Evolutionary conservation across 2,113 vertebrate genomes (phyloP), one percentile per base, ranked within the genome.

Genomic region (Chamaetylas fuelleborni): DNA sequence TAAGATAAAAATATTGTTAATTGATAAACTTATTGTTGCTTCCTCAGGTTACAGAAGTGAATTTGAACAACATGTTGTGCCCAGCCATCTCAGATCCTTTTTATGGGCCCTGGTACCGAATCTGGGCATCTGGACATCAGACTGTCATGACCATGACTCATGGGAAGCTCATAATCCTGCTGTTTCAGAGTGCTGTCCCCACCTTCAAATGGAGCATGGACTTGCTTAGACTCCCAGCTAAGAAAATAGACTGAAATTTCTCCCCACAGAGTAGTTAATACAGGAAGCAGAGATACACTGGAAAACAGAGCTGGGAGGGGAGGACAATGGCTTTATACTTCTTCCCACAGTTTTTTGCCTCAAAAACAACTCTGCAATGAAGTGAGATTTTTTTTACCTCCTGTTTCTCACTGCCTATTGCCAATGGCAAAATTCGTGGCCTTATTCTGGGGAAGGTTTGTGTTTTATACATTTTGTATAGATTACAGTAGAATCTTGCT

Each of bases 51-150:
- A 99, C 99, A 1, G 98, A 99, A 97, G 99, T 99, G 96, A 99
- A 99, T 97, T 97, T 99, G 97, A 99, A 99, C 98, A 99, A 99
- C 98, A 99, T 99, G 99, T 97, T 99, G 95, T 99, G 99, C 94
- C 99, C 99, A 45, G 99, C 99, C 4, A 97, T 99, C 97, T 99
- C 99, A 10, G 99, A 99, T 84, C 99, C 99, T 64, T 99, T 99
- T 82, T 99, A 99, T 65, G 99, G 99, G 85, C 99, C 98, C 26
- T 99, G 99, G 99, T 99, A 99, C 97, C 98, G 99, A 79, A 98
- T 99, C 72, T 99, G 99, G 99, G 99, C 99, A 26, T 98, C 98
- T 14, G 99, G 98, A 93, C 99, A 99, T 98, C 99, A 99, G 98
- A 99, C 99, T 69, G 69, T 99, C 92, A 98, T 99, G 98, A 99